phyloP scores from a whole-genome alignment of 2,113 vertebrate species.

The Sorex fumeus region DNA sequence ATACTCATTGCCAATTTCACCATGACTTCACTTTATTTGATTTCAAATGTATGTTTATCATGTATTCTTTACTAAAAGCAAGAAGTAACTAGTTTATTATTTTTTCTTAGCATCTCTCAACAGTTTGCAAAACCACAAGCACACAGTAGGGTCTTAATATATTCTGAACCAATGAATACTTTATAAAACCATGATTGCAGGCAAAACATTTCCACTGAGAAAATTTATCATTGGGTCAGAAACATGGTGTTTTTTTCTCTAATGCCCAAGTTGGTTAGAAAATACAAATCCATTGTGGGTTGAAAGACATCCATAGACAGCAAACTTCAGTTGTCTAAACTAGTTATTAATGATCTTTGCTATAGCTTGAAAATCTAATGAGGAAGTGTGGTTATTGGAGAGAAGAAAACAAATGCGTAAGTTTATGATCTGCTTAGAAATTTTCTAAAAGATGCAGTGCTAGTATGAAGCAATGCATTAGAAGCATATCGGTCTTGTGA shows the following conservation, averaged over 20 bases:
- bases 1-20: neutral
- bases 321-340: neutral
- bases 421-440: neutral
- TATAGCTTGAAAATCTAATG: constrained; percentile 3
- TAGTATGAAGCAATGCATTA: constrained; percentile 6
- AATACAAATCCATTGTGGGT: neutral
- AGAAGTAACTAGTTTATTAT: neutral
- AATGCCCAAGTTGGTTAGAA: constrained; percentile 7
- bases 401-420: constrained; percentile 30
- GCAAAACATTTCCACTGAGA: neutral
- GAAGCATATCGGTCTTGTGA: constrained; percentile 2
- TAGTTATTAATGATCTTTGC: neutral
- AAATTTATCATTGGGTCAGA: neutral
- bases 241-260: neutral
- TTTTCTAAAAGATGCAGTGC: constrained; percentile 13
- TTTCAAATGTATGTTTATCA: neutral
- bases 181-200: neutral
- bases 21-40: neutral
- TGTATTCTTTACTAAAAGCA: neutral
- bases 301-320: neutral
- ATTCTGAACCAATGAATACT: constrained; percentile 28
- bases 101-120: neutral
- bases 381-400: neutral
- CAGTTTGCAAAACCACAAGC: neutral
- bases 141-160: neutral